These are phyloP conservation scores for Seriola rivoliana DNA, from an alignment of 2,113 vertebrate species.

Conservation along the genomic window DNA sequence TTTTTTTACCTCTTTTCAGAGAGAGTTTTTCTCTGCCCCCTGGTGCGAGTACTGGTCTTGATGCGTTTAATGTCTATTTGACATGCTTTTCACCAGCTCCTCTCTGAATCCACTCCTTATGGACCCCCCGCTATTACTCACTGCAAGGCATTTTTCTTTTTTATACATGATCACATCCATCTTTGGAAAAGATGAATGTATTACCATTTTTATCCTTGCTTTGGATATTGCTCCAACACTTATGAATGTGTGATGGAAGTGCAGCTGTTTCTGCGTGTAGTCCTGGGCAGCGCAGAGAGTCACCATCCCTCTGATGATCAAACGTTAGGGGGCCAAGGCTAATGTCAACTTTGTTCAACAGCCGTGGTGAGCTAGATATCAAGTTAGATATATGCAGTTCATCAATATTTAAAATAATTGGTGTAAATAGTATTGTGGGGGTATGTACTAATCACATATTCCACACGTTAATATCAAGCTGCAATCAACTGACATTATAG, in stretches of 20 bases:
- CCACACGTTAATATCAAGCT: not conserved
- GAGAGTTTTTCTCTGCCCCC: slow-evolving; percentile 20
- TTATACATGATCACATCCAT: slow-evolving; percentile 22
- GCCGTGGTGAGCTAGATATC: not conserved
- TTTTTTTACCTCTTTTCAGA: not conserved
- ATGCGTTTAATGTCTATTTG: slow-evolving; percentile 61
- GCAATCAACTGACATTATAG: not conserved
- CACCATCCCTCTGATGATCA: slow-evolving; percentile 4
- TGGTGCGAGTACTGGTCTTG: slow-evolving; percentile 34
- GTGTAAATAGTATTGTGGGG: too few relatives aligned
- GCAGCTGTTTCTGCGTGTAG: not conserved
- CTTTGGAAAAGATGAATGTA: slow-evolving; percentile 50
- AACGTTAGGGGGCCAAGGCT: not conserved
- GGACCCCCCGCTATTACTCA: slow-evolving; percentile 51
- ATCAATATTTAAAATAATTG: not conserved
- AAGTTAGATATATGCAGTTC: not conserved
- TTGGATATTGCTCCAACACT: slow-evolving; percentile 18
- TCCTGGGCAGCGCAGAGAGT: not conserved
- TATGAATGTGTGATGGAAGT: slow-evolving; percentile 12
- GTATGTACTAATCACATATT: not conserved
- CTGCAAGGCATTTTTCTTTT: slow-evolving; percentile 52
- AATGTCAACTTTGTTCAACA: slow-evolving; percentile 4
- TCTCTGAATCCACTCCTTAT: slow-evolving; percentile 25
- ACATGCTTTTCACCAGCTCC: slow-evolving; percentile 50
- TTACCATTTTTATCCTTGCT: slow-evolving; percentile 42